Evolutionary conservation across 1,140 invertebrate genomes (phyloP).

Genomic region (Hestina assimilis): DNA sequence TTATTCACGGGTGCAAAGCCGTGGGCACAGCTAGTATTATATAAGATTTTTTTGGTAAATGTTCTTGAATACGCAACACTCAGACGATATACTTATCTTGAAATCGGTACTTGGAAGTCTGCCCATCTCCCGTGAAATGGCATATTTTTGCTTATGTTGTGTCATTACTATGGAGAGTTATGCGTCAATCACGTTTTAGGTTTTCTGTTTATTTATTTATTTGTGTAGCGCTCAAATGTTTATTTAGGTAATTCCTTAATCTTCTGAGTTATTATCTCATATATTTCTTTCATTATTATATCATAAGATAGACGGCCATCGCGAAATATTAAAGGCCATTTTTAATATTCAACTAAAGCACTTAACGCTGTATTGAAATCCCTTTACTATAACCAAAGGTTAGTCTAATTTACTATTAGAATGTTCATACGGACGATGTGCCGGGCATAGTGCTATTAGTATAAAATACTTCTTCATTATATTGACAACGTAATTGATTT

Average conservation of each 20-base stretch:
- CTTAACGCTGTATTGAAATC: too few species aligned
- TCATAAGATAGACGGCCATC: too few species aligned
- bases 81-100: constrained; percentile 16
- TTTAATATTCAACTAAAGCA: too few species aligned
- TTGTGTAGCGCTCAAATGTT: too few species aligned
- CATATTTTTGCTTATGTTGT: constrained; percentile 24
- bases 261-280: background rate
- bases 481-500: background rate
- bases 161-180: constrained; percentile 17
- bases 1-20: too few species aligned
- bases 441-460: background rate
- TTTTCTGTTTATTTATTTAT: background rate
- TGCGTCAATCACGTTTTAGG: constrained; percentile 1
- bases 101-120: constrained; percentile 19
- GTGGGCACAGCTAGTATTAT: too few species aligned
- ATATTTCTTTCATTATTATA: background rate
- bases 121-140: constrained; percentile 17
- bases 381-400: too few species aligned
- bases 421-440: too few species aligned
- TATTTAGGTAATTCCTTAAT: background rate
- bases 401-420: too few species aligned
- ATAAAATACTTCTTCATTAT: background rate
- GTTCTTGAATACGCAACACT: constrained; percentile 15
- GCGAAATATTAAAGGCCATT: too few species aligned
- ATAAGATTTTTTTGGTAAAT: constrained; percentile 17